A percentile compares a stretch with the other conserved stretches of the same genome.
These are phyloP conservation scores for Apteryx mantelli DNA, from an alignment of 2,113 vertebrate genomes.

Conservation along the genomic window DNA sequence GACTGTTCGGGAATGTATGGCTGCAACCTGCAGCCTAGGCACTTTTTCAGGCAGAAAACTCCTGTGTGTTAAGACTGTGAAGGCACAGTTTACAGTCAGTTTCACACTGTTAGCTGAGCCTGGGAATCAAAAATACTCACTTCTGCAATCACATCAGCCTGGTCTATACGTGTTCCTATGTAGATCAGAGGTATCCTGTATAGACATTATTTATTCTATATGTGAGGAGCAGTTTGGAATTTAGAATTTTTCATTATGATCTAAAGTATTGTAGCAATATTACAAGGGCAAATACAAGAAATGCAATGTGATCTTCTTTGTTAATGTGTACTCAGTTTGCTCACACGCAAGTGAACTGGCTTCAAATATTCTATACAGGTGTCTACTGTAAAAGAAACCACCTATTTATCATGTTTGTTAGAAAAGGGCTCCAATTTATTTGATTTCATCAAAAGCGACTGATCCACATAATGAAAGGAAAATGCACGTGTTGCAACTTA, in stretches of 20 bases:
- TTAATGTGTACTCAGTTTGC: not conserved
- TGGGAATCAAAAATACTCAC: constrained; percentile 27
- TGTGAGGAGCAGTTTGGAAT: not conserved
- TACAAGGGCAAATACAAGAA: not conserved
- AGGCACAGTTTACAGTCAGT: constrained; percentile 56
- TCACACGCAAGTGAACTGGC: not conserved
- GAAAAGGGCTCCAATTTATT: not conserved
- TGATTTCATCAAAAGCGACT: not conserved
- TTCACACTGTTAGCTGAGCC: constrained; percentile 53
- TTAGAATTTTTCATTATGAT: not conserved
- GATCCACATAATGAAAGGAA: not conserved
- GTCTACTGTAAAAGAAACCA: not conserved
- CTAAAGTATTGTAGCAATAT: not conserved
- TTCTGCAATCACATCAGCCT: not conserved
- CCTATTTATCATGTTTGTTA: not conserved
- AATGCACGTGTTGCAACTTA: not conserved
- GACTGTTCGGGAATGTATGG: constrained; percentile 69
- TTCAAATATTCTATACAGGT: not conserved
- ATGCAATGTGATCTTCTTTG: not conserved
- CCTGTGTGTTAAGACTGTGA: constrained; percentile 43
- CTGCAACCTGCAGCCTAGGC: constrained; percentile 67
- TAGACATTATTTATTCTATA: not conserved
- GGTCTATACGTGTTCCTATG: not conserved
- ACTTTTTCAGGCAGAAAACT: constrained; percentile 54
- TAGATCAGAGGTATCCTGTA: not conserved